Percentiles rank a stretch among this genome's conserved stretches.
These are phyloP conservation scores for Prietella phreatophila DNA, from an alignment of 2,113 vertebrate species.

Conservation along the genomic window DNA sequence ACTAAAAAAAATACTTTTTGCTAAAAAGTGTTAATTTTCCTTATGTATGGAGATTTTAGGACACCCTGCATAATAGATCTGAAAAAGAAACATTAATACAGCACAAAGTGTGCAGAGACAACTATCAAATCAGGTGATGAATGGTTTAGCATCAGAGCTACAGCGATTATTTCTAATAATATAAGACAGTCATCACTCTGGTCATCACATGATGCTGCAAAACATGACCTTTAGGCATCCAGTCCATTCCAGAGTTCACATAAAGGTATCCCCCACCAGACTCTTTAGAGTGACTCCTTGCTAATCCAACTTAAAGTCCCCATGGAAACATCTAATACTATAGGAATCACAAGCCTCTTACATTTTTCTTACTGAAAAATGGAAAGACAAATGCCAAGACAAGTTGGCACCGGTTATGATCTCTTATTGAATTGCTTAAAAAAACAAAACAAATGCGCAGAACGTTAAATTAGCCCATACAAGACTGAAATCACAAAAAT, in stretches of 20 bases:
- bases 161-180: background rate
- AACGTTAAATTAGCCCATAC: conserved; percentile 11
- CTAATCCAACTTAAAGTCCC: conserved; percentile 17
- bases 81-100: background rate
- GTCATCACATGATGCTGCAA: background rate
- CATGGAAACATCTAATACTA: conserved; percentile 10
- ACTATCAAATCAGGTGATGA: background rate
- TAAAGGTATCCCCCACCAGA: background rate
- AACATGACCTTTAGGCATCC: conserved; percentile 37
- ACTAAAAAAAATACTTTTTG: no score
- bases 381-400: conserved; percentile 20
- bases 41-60: no score
- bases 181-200: background rate
- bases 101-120: background rate
- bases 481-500: conserved; percentile 10
- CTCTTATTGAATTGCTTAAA: conserved; percentile 31
- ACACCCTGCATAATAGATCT: background rate
- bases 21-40: no score
- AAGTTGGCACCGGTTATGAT: conserved; percentile 39
- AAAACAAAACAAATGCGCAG: conserved; percentile 16
- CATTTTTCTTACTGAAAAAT: background rate
- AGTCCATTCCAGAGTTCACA: background rate
- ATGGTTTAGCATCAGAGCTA: background rate
- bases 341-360: background rate
- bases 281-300: conserved; percentile 1